These are phyloP conservation scores for Nanorana parkeri DNA, from an alignment of 2,113 vertebrate species.

Conservation along the genomic window DNA sequence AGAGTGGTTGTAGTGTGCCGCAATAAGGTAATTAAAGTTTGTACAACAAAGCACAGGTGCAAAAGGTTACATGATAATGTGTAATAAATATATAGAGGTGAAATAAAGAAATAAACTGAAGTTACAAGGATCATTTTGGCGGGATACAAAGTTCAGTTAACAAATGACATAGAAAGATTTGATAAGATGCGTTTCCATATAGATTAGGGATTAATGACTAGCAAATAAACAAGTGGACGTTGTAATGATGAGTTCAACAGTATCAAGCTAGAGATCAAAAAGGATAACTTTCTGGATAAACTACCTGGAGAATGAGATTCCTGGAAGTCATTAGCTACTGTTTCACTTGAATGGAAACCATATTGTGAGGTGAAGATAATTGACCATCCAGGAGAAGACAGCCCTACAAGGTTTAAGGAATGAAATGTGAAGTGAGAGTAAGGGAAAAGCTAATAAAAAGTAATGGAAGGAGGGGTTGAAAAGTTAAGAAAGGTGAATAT, in stretches of 20 bases:
- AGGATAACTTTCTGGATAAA: slow-evolving; percentile 17
- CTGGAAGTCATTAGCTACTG: slow-evolving; percentile 54
- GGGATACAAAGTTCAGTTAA: slow-evolving; percentile 19
- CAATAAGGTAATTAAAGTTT: slow-evolving; percentile 1
- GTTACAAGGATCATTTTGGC: not conserved
- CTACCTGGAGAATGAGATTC: slow-evolving; percentile 29
- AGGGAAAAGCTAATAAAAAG: not conserved
- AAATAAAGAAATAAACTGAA: slow-evolving; percentile 28
- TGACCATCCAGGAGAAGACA: slow-evolving; percentile 3
- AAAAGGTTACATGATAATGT: not conserved
- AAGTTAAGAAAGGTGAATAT: not conserved
- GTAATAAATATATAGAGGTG: not conserved
- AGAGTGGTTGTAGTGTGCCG: not conserved
- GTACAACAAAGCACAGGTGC: not conserved
- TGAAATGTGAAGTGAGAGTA: slow-evolving; percentile 32
- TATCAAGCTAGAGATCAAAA: slow-evolving; percentile 45
- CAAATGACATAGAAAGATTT: not conserved
- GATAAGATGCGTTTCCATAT: not conserved
- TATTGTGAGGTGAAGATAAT: slow-evolving; percentile 24
- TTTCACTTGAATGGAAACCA: slow-evolving; percentile 54
- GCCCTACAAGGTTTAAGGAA: not conserved
- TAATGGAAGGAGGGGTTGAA: not conserved
- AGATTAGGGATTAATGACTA: slow-evolving; percentile 16
- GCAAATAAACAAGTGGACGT: slow-evolving; percentile 3
- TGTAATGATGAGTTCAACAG: slow-evolving; percentile 48